Percentiles rank a stretch among this genome's conserved stretches.
Evolutionary conservation across 2,888 invertebrate genomes (phyloP).

Genomic region (Priocnemis perturbator): DNA sequence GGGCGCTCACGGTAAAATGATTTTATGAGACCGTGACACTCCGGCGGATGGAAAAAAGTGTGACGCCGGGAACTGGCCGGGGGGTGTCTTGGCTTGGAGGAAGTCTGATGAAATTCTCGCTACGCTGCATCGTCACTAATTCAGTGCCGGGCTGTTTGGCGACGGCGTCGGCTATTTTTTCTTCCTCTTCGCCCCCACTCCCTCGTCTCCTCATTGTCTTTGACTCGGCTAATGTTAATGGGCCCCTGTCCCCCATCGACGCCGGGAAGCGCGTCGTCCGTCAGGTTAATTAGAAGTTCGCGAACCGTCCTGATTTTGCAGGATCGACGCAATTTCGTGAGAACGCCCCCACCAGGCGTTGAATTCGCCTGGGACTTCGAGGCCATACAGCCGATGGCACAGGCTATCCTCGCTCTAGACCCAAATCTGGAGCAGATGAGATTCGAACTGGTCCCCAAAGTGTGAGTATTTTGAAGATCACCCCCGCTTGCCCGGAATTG

Average conservation of each 20-base stretch:
- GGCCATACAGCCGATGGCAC: constrained; percentile 93
- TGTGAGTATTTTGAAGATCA: constrained; percentile 81
- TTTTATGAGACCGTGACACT: background rate
- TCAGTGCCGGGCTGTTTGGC: too few species aligned
- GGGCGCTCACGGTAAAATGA: background rate
- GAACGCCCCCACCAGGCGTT: constrained; percentile 96
- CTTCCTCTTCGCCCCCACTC: too few species aligned
- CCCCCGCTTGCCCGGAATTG: background rate
- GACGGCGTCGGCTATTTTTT: too few species aligned
- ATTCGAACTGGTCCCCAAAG: constrained; percentile 99
- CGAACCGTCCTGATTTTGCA: constrained; percentile 71
- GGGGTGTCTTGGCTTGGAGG: too few species aligned
- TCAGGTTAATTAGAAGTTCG: constrained; percentile 3
- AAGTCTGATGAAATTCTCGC: background rate
- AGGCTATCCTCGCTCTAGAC: constrained; percentile 96
- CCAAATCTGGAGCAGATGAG: constrained; percentile 98
- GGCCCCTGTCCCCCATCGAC: too few species aligned
- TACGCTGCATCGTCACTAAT: background rate
- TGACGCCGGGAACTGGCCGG: background rate
- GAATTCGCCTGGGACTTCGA: constrained; percentile 97
- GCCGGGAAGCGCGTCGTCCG: background rate
- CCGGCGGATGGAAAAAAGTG: too few species aligned
- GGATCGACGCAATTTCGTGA: constrained; percentile 98
- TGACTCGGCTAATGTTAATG: too few species aligned
- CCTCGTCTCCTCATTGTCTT: too few species aligned